phyloP scores from a whole-genome alignment of 2,113 vertebrate genomes.

The Pseudopipra pipra region DNA sequence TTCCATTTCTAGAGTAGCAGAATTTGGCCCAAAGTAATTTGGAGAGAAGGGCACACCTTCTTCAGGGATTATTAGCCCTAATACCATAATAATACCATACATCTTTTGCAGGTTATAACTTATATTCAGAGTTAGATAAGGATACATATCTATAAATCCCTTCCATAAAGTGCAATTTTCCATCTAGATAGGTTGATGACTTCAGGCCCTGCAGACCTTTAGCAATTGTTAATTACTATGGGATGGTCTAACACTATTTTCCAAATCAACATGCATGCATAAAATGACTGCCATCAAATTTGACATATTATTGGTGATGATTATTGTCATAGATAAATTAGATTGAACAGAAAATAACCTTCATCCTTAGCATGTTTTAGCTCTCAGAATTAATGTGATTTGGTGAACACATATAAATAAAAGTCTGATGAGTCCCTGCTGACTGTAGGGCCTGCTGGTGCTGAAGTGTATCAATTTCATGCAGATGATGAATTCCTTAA shows the following conservation, averaged over 20 bases:
- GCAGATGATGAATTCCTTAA: slow-evolving; percentile 88
- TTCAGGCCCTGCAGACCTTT: slow-evolving; percentile 68
- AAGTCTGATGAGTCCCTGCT: slow-evolving; percentile 84
- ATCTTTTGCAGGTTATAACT: slow-evolving; percentile 62
- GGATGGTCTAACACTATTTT: slow-evolving; percentile 77
- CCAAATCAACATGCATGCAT: slow-evolving; percentile 79
- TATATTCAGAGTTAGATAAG: slow-evolving; percentile 69
- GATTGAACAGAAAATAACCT: slow-evolving; percentile 88
- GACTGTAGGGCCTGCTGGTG: slow-evolving; percentile 78
- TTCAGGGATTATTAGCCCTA: slow-evolving; percentile 63
- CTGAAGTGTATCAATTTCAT: slow-evolving; percentile 88
- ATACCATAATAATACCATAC: slow-evolving; percentile 31
- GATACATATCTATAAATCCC: slow-evolving; percentile 63
- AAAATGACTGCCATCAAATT: slow-evolving; percentile 83
- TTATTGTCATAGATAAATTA: slow-evolving; percentile 89
- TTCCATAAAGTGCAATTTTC: slow-evolving; percentile 76
- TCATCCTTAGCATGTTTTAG: slow-evolving; percentile 86
- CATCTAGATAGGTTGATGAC: slow-evolving; percentile 68
- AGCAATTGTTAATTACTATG: slow-evolving; percentile 75
- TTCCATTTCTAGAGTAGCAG: not conserved
- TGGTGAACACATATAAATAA: slow-evolving; percentile 88
- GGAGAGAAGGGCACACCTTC: not conserved
- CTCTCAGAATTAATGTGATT: slow-evolving; percentile 88
- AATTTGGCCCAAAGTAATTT: slow-evolving; percentile 13
- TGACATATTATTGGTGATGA: slow-evolving; percentile 86